Percentiles rank a stretch among this genome's conserved stretches.
Conservation (phyloP, 2,888 invertebrate genomes). For the Cyrtodaria siliqua region DNA sequence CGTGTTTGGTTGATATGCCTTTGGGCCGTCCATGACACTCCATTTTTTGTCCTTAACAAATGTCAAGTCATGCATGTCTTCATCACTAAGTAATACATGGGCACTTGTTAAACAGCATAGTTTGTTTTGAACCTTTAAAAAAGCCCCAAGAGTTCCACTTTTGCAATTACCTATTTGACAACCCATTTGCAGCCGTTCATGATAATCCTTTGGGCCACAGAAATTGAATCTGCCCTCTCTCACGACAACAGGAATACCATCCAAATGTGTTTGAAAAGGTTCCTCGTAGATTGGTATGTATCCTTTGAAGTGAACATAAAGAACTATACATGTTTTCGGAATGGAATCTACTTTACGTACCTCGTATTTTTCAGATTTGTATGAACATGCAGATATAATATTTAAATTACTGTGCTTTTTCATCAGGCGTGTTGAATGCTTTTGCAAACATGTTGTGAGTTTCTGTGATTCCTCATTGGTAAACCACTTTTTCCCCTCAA, state of each 20-base stretch:
- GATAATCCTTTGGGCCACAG: background rate
- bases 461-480: background rate
- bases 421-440: background rate
- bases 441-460: background rate
- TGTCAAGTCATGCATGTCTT: no score
- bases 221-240: conserved; percentile 12
- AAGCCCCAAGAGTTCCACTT: conserved; percentile 3
- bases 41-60: no score
- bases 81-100: background rate
- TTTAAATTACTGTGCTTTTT: conserved; percentile 5
- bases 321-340: background rate
- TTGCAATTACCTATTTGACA: conserved; percentile 4
- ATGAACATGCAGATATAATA: conserved; percentile 7
- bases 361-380: conserved; percentile 10
- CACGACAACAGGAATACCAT: background rate
- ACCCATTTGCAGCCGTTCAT: conserved; percentile 5
- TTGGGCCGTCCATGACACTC: no score
- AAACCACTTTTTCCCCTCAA: no score
- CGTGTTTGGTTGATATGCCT: no score
- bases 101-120: conserved; percentile 13
- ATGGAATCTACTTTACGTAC: background rate
- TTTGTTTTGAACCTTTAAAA: background rate
- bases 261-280: background rate
- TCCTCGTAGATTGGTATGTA: conserved; percentile 2
- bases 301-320: conserved; percentile 5